phyloP scores from a whole-genome alignment of 1,140 invertebrate species.

The Steinernema feltiae region DNA sequence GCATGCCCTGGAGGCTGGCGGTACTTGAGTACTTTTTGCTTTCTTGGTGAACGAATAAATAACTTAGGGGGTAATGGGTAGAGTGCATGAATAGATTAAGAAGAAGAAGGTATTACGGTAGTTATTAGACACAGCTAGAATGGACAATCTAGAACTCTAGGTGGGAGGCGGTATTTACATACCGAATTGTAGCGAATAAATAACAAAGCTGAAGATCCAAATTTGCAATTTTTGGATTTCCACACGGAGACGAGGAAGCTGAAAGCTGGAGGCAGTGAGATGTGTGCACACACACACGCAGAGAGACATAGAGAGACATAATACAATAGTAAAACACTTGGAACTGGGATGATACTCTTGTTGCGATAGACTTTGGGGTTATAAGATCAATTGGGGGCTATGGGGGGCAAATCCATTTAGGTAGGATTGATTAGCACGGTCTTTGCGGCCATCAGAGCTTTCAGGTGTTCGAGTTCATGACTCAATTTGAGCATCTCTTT shows the following conservation, averaged over 20 bases:
- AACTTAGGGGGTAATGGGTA: no score
- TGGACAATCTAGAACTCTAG: slow-evolving; percentile 2
- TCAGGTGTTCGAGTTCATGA: slow-evolving; percentile 48
- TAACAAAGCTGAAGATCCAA: not conserved
- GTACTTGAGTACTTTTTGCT: no score
- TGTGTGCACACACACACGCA: not conserved
- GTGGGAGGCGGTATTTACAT: not conserved
- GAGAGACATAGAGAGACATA: not conserved
- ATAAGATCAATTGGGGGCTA: not conserved
- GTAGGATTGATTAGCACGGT: not conserved
- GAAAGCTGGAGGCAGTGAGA: slow-evolving; percentile 3
- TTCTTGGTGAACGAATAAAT: not conserved
- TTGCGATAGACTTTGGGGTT: not conserved
- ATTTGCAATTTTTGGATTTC: not conserved
- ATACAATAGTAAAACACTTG: not conserved
- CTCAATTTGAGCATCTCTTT: slow-evolving; percentile 50
- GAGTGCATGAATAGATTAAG: no score
- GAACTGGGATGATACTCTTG: not conserved
- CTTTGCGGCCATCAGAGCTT: slow-evolving; percentile 47
- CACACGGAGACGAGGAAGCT: not conserved
- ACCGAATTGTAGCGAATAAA: not conserved
- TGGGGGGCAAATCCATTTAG: not conserved
- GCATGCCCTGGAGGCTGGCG: not conserved
- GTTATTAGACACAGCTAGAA: slow-evolving; percentile 3
- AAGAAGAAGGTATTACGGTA: not conserved